Conservation (phyloP, 2,797 vertebrate genomes). For the Bothrops alternatus region DNA sequence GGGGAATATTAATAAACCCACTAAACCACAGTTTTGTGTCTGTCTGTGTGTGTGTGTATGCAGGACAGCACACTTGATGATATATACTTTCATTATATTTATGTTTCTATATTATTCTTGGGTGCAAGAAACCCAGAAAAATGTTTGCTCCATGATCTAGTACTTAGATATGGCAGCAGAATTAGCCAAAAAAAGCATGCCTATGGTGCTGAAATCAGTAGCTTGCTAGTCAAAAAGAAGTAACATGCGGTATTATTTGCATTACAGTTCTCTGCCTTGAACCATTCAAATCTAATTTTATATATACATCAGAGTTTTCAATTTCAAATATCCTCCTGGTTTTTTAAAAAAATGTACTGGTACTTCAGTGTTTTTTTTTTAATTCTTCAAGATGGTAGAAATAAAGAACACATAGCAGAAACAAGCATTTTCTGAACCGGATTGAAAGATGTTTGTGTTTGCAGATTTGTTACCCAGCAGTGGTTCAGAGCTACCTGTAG, state of each 20-base stretch:
- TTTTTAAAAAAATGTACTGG: background rate
- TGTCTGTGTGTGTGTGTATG: too few relatives aligned
- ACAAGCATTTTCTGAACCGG: background rate
- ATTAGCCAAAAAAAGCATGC: background rate
- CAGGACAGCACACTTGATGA: too few relatives aligned
- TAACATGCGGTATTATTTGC: constrained; percentile 21
- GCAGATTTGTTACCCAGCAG: background rate
- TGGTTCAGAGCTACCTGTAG: background rate
- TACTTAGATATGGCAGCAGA: constrained; percentile 39
- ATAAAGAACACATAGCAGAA: background rate
- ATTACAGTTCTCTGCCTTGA: background rate
- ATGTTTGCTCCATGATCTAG: constrained; percentile 7
- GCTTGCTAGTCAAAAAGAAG: constrained; percentile 51
- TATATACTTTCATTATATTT: too few relatives aligned
- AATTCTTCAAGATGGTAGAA: background rate
- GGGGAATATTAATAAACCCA: too few relatives aligned
- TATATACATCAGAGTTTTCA: background rate
- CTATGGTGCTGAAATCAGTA: constrained; percentile 44
- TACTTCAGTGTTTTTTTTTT: background rate
- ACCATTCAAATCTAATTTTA: background rate
- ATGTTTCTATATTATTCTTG: too few relatives aligned
- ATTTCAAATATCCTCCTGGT: background rate
- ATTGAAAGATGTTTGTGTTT: background rate
- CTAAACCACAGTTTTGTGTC: too few relatives aligned
- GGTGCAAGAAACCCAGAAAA: background rate